Conservation (phyloP, 2,888 invertebrate genomes). For the Vanessa cardui region DNA sequence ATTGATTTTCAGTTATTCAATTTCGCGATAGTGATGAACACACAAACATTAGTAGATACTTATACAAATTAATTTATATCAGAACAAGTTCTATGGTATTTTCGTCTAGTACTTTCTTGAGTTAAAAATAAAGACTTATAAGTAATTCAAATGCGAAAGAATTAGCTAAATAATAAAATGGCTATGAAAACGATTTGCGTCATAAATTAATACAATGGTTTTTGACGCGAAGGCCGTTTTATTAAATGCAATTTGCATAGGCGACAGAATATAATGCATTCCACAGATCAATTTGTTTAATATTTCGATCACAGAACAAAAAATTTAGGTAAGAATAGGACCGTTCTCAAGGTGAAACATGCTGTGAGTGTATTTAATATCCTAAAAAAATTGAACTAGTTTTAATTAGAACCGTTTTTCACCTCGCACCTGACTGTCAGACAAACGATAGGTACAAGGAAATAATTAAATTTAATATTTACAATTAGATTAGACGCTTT, state of each 20-base stretch:
- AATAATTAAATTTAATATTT: too few relatives aligned
- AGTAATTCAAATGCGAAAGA: neutral
- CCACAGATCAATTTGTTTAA: slow-evolving; percentile 41
- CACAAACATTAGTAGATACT: too few relatives aligned
- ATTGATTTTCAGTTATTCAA: too few relatives aligned
- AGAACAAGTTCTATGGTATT: too few relatives aligned
- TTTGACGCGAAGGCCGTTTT: slow-evolving; percentile 14
- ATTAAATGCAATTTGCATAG: slow-evolving; percentile 21
- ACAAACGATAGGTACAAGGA: too few relatives aligned
- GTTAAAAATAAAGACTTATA: neutral
- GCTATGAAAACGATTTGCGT: neutral
- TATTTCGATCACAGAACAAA: slow-evolving; percentile 22
- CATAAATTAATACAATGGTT: slow-evolving; percentile 1
- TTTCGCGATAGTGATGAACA: too few relatives aligned
- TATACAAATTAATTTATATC: too few relatives aligned
- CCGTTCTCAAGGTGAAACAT: neutral
- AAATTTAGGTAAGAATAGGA: neutral
- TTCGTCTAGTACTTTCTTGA: too few relatives aligned
- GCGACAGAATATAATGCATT: slow-evolving; percentile 17
- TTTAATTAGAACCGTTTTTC: too few relatives aligned
- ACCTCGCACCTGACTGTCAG: too few relatives aligned
- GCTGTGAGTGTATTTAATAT: neutral
- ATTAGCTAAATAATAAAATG: neutral
- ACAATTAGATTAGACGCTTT: too few relatives aligned
- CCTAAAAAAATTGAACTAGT: neutral